phyloP scores from a whole-genome alignment of 2,113 vertebrate species.

The Choloepus hoffmanni region DNA sequence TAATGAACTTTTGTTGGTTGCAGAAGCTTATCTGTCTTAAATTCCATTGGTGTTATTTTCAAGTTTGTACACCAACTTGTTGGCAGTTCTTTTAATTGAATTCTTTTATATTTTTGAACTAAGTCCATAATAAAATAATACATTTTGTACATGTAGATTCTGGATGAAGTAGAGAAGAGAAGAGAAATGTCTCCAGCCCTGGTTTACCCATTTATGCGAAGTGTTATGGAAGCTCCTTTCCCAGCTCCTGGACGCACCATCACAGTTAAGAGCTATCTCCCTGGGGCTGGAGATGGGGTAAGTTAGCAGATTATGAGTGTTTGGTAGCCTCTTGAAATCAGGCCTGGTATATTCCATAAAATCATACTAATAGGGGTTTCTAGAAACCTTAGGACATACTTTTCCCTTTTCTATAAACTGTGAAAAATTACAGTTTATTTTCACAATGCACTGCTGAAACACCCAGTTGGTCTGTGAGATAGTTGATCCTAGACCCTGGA shows the following conservation, averaged over 20 bases:
- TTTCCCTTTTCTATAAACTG: neutral
- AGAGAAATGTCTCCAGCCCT: conserved; percentile 95
- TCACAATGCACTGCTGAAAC: neutral
- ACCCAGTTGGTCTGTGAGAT: neutral
- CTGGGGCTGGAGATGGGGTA: conserved; percentile 95
- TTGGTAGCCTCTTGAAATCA: neutral
- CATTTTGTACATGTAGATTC: conserved; percentile 87
- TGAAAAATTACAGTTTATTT: neutral
- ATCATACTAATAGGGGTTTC: neutral
- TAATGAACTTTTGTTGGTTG: neutral
- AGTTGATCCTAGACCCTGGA: neutral
- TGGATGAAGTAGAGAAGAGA: conserved; percentile 97
- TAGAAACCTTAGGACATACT: neutral
- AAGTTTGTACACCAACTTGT: neutral
- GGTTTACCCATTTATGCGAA: conserved; percentile 97
- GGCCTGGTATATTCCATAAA: neutral
- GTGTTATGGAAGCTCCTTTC: conserved; percentile 98
- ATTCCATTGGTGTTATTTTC: neutral
- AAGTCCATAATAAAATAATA: neutral
- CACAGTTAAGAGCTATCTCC: conserved; percentile 96
- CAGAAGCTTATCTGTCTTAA: conserved; percentile 6
- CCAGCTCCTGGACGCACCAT: conserved; percentile 97
- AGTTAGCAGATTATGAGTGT: neutral
- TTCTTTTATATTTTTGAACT: conserved; percentile 16
- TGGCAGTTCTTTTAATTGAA: neutral